These are phyloP conservation scores for Oligia fasciuncula DNA, from an alignment of 2,888 invertebrate species.

Conservation along the genomic window DNA sequence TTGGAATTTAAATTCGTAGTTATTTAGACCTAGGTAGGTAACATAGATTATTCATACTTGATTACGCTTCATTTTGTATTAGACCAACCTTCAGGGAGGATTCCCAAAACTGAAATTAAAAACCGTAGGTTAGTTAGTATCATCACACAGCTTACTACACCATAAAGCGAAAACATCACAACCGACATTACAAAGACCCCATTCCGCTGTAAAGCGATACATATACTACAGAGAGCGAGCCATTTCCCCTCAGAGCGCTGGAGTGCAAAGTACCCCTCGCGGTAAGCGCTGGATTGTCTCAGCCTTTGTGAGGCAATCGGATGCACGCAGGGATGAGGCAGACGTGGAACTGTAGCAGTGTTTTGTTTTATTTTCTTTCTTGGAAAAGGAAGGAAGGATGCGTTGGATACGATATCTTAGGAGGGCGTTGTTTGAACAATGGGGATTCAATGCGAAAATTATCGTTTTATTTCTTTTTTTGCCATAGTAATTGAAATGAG, in stretches of 20 bases:
- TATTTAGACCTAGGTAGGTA: too few relatives aligned
- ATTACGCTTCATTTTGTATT: neutral
- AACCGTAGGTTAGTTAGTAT: neutral
- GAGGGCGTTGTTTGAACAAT: neutral
- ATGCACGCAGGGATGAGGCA: constrained; percentile 28
- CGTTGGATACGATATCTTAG: neutral
- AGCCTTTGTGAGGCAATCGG: constrained; percentile 56
- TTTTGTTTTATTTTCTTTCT: constrained; percentile 21
- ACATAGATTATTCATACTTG: neutral
- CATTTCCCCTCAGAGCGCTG: constrained; percentile 53
- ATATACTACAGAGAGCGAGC: constrained; percentile 30
- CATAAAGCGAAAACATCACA: constrained; percentile 32
- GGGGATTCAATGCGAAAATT: neutral
- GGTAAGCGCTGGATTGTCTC: constrained; percentile 54
- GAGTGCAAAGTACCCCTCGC: constrained; percentile 51
- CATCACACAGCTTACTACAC: neutral
- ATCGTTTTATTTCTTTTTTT: too few relatives aligned
- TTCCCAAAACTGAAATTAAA: neutral
- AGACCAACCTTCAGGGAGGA: neutral
- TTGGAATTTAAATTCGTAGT: neutral
- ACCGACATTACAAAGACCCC: constrained; percentile 8
- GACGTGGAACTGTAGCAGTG: constrained; percentile 5
- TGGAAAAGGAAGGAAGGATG: neutral
- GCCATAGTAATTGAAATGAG: too few relatives aligned
- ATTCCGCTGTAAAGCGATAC: constrained; percentile 25